A percentile compares a stretch with the other conserved stretches of the same genome.
Conservation (phyloP, 2,797 vertebrate genomes). For the Argentina silus region DNA sequence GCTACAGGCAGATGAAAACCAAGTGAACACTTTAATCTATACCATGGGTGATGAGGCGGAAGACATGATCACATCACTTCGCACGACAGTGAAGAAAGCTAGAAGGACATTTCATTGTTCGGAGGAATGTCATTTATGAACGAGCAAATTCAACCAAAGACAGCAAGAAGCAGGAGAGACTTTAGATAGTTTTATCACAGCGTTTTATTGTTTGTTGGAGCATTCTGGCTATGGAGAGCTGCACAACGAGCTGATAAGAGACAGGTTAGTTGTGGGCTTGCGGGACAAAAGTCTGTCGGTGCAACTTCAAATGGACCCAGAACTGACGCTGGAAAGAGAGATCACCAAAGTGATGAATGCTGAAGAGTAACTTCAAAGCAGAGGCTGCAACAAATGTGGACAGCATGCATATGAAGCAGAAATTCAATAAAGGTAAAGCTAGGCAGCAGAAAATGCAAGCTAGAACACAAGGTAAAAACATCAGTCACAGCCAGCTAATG, state of each 20-base stretch:
- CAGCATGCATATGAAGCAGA: conserved; percentile 55
- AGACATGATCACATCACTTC: conserved; percentile 78
- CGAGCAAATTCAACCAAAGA: conserved; percentile 18
- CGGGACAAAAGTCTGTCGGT: conserved; percentile 13
- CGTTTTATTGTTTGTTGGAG: conserved; percentile 23
- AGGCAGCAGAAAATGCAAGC: not conserved
- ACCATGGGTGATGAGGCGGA: conserved; percentile 70
- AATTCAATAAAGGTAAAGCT: no score
- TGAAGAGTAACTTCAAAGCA: not conserved
- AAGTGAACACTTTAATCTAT: conserved; percentile 78
- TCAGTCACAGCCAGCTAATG: no score
- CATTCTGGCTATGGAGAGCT: conserved; percentile 20
- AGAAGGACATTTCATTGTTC: conserved; percentile 8
- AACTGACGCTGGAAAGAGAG: conserved; percentile 11
- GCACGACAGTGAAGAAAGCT: conserved; percentile 70
- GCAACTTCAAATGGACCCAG: conserved; percentile 14
- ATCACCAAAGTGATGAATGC: not conserved
- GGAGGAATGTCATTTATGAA: conserved; percentile 21
- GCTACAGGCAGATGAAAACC: conserved; percentile 62
- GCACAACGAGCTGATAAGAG: conserved; percentile 10
- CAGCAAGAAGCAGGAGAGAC: conserved; percentile 14
- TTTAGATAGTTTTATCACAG: conserved; percentile 27
- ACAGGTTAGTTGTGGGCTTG: conserved; percentile 18
- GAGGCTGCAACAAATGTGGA: conserved; percentile 20
- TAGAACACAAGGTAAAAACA: not conserved